phyloP scores from a whole-genome alignment of 2,888 invertebrate genomes.

The Eristalis arbustorum region DNA sequence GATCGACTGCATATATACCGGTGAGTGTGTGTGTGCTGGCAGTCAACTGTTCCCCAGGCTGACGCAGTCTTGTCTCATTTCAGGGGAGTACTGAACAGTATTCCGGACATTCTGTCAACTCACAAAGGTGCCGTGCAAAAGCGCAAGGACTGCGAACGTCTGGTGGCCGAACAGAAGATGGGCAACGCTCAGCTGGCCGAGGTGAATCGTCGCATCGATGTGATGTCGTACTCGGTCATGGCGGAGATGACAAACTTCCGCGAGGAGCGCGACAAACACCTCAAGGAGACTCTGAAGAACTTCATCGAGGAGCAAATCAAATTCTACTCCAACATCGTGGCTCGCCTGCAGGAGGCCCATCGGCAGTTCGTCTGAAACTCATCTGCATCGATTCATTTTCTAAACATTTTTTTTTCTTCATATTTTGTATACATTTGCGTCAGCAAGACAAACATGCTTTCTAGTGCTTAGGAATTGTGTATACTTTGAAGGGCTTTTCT shows the following conservation, averaged over 20 bases:
- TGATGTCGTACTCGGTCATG: conserved; percentile 94
- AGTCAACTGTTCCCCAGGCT: not conserved
- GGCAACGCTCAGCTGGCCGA: conserved; percentile 89
- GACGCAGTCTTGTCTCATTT: not conserved
- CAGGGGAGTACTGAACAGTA: conserved; percentile 92
- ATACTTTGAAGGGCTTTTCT: conserved; percentile 13
- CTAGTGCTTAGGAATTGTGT: conserved; percentile 19
- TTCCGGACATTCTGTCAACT: conserved; percentile 93
- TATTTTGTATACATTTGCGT: conserved; percentile 2
- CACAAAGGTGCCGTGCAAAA: conserved; percentile 95
- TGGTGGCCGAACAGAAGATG: conserved; percentile 90
- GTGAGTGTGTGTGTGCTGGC: conserved; percentile 65
- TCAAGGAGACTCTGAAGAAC: conserved; percentile 91
- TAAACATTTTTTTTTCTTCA: not conserved
- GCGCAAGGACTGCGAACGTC: conserved; percentile 92
- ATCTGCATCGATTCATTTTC: conserved; percentile 6
- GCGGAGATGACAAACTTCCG: conserved; percentile 98
- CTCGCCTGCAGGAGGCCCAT: conserved; percentile 85
- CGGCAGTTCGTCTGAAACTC: conserved; percentile 79
- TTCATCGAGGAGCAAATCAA: conserved; percentile 93
- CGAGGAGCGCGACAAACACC: conserved; percentile 90
- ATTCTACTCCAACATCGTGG: conserved; percentile 93
- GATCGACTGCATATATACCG: conserved; percentile 96
- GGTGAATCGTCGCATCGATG: conserved; percentile 91
- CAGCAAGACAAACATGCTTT: not conserved